Percentiles rank a stretch among this genome's conserved stretches.
These are phyloP conservation scores for Reticulitermes lucifugus DNA, from an alignment of 2,888 invertebrate genomes.

Conservation along the genomic window DNA sequence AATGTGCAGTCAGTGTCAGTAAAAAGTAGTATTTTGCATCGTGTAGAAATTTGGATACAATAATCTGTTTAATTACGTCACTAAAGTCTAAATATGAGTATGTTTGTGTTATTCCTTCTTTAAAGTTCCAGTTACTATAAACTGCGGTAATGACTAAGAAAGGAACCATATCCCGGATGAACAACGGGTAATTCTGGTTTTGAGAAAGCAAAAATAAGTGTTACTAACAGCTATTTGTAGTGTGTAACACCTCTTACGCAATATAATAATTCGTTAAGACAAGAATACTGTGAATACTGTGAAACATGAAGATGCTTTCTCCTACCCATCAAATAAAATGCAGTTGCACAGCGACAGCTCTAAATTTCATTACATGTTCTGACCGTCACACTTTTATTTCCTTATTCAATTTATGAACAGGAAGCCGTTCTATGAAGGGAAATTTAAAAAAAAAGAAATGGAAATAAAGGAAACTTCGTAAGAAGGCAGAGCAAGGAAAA, in stretches of 20 bases:
- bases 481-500: neutral
- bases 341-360: neutral
- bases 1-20: no score
- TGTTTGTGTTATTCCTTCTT: no score
- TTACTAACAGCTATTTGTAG: no score
- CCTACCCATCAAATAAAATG: neutral
- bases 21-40: no score
- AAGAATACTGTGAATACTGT: neutral
- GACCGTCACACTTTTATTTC: slow-evolving; percentile 15
- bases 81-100: no score
- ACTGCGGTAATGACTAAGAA: no score
- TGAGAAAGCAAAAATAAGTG: no score
- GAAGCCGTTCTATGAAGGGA: slow-evolving; percentile 8
- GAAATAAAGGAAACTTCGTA: slow-evolving; percentile 18
- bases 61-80: no score
- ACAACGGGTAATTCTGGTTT: no score
- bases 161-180: no score
- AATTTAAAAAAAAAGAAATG: neutral
- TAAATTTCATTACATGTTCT: slow-evolving; percentile 15
- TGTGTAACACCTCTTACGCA: neutral
- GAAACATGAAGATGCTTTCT: neutral
- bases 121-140: no score
- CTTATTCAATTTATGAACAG: slow-evolving; percentile 26
- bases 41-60: no score
- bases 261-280: neutral